Base-by-base conservation (phyloP, 1,140 invertebrate species). In the Palaemon carinicauda region DNA sequence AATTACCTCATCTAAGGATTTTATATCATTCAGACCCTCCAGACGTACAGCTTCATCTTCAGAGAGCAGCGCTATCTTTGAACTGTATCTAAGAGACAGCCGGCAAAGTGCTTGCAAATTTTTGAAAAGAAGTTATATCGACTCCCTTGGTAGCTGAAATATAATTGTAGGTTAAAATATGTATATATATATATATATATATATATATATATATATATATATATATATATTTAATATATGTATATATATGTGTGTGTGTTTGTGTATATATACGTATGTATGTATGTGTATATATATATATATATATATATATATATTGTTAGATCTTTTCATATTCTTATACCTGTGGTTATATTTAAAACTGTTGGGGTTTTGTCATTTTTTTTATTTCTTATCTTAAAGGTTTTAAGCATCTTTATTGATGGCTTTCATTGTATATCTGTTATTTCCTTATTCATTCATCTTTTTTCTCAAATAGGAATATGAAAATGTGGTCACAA, bases 11-110 rank as follows among this genome's bases (percentile, higher is more conserved):
- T 80, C 41, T 15, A 86, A 31, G 15, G 56, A 41, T n/a, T 51
- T 50, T 33, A 86, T 31, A 41, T 73, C 73, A 9, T 80, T 51
- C n/a, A 86, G 19, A 27, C 80, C 52, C 17, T 75, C 51, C 1
- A 24, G 12, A 51, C 54, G 60, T 14, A 80, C 41, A 19, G 27
- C 9, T 0, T 27, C 24, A n/a, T 86, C 84, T 73, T 78, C 51
- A 29, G 77, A 54, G 24, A 86, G 78, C 50, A 86, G 84, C 5
- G 84, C 84, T 65, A 86, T 77, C 41, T 86, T 86, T 33, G 77
- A 86, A 53, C 84, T 80, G 24, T 75, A 80, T 54, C 41, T 69
- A 3, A 86, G 3, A 24, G 56, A 77, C 24, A 53, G 51, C 14
- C 77, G 60, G n/a, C 84, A 77, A 33, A 80, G 60, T 7, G 29